Base-by-base conservation (phyloP, 2,888 invertebrate genomes). In the Drosophila sordidula region DNA sequence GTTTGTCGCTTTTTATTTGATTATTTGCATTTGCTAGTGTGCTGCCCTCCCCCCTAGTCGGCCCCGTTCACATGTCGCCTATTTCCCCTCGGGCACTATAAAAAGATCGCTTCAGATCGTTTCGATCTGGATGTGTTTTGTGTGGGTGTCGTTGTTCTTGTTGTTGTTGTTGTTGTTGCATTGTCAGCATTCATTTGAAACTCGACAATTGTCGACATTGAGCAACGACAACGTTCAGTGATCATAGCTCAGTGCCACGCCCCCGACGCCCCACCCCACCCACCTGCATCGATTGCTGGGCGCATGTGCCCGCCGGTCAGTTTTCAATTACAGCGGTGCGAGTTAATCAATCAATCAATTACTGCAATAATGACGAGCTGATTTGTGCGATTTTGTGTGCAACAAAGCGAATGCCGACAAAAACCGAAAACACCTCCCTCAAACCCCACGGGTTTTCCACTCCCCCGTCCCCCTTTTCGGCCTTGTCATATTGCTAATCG, bases 301-400 rank as follows among this genome's bases (percentile, higher is more conserved):
- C 81, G 85, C 81, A 65, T 62, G 62, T 74, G 83, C 65, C 77
- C 79, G 66, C 25, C 67, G 80, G 78, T 70, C 85, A 81, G 57
- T 72, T 79, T 67, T 71, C 83, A 79, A 83, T 83, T 83, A 74
- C 50, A 74, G 77, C 65, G 54, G 56, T 68, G 79, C 75, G 69
- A 87, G 87, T 84, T 81, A 89, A 84, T 89, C 85, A 87, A 85
- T 85, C 86, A 85, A 85, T 85, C 85, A 85, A 85, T 89, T 89
- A 89, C 79, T 67, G 64, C 68, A 80, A 89, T 89, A 85, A 89
- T 80, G 78, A 55, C 66, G 66, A 70, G 77, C 70, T 70, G 78
- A 80, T 78, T 80, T 78, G 29, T 47, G 42, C 52, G 59, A 80
- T 80, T 80, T 83, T 70, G 11, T 29, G 49, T 68, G 69, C 75